A percentile compares a stretch with the other conserved stretches of the same genome.
These are phyloP conservation scores for Halotydeus destructor DNA, from an alignment of 1,140 invertebrate species.

Conservation along the genomic window DNA sequence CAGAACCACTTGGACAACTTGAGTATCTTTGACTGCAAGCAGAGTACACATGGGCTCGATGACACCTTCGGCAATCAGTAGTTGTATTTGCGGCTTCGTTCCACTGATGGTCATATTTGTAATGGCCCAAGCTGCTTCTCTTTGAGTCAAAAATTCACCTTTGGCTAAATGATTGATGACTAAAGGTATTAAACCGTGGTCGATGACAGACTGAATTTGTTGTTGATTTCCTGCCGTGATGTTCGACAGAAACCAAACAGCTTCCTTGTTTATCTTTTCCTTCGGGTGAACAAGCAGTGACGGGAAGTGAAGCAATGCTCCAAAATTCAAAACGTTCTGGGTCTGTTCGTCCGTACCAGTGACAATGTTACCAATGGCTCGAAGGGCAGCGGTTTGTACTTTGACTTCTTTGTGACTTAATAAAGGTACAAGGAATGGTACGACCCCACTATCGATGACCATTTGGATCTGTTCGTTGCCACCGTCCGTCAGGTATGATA, in stretches of 20 bases:
- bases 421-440: constrained; percentile 78
- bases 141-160: constrained; percentile 53
- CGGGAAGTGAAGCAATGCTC: constrained; percentile 46
- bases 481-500: constrained; percentile 94
- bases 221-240: constrained; percentile 50
- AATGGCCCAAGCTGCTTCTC: constrained; percentile 58
- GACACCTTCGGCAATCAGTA: constrained; percentile 34
- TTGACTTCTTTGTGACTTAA: constrained; percentile 90
- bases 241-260: constrained; percentile 61
- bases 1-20: constrained; percentile 35
- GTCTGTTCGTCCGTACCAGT: constrained; percentile 52
- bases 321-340: constrained; percentile 60
- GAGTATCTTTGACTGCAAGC: constrained; percentile 32
- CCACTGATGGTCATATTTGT: constrained; percentile 58
- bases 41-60: constrained; percentile 33
- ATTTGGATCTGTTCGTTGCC: constrained; percentile 84
- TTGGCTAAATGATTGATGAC: constrained; percentile 44
- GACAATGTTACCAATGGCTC: constrained; percentile 43
- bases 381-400: constrained; percentile 69
- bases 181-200: constrained; percentile 40
- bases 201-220: constrained; percentile 52
- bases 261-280: constrained; percentile 56
- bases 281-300: constrained; percentile 49
- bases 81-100: constrained; percentile 38
- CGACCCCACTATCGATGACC: constrained; percentile 88